Conservation (phyloP, 2,797 vertebrate genomes). For the Dryobates pubescens region DNA sequence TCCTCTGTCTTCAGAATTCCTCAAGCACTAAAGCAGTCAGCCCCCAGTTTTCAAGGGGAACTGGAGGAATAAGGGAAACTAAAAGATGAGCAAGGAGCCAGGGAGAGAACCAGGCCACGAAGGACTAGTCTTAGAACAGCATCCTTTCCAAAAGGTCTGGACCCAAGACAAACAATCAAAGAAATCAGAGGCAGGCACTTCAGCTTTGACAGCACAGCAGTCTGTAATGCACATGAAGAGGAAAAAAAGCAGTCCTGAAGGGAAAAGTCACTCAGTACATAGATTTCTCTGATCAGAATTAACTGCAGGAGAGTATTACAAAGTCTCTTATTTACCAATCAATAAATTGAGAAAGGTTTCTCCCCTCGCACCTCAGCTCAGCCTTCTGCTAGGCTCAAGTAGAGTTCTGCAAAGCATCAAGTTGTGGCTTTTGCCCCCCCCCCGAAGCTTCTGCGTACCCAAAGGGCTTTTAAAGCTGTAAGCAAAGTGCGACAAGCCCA, state of each 20-base stretch:
- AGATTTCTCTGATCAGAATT: not conserved
- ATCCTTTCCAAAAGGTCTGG: not conserved
- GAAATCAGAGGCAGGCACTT: not conserved
- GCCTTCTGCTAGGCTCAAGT: not conserved
- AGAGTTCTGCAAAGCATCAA: not conserved
- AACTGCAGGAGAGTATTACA: fast-evolving
- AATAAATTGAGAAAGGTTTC: not conserved
- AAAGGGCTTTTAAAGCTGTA: not conserved
- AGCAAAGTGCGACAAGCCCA: not conserved
- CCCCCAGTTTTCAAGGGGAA: not conserved
- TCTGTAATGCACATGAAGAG: fast-evolving
- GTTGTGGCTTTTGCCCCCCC: not conserved
- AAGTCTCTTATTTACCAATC: not conserved
- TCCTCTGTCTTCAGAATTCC: not conserved
- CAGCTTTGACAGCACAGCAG: not conserved
- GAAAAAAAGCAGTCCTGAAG: not conserved
- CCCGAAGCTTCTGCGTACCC: not conserved
- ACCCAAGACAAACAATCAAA: not conserved
- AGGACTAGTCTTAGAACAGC: not conserved
- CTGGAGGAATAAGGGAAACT: not conserved
- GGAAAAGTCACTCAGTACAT: not conserved
- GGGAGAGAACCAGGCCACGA: not conserved
- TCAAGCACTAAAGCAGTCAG: not conserved
- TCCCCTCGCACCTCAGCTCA: not conserved
- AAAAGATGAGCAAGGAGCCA: not conserved